Evolutionary conservation across 2,888 invertebrate genomes (phyloP).

Genomic region (Chalcis sispes): DNA sequence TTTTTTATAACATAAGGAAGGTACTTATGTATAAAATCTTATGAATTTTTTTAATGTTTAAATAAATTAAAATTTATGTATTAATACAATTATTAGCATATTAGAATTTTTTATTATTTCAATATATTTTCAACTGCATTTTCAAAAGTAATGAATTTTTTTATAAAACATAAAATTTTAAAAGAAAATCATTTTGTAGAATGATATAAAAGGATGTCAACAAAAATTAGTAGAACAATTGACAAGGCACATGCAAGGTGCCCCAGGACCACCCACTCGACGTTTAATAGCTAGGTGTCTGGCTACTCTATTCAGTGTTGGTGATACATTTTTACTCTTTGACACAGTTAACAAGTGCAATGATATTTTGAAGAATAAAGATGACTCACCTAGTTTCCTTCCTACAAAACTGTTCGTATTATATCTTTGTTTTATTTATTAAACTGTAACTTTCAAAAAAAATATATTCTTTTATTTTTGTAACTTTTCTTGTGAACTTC

Average conservation of each 20-base stretch:
- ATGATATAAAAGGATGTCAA: slow-evolving; percentile 97
- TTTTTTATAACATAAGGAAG: no score
- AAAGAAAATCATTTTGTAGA: slow-evolving; percentile 78
- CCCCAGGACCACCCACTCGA: slow-evolving; percentile 95
- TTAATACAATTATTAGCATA: no score
- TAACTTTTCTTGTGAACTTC: neutral
- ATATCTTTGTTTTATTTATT: slow-evolving; percentile 42
- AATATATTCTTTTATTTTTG: neutral
- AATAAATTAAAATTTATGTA: no score
- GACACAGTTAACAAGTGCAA: slow-evolving; percentile 99
- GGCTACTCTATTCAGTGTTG: slow-evolving; percentile 96
- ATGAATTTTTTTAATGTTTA: no score
- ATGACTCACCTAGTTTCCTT: slow-evolving; percentile 97
- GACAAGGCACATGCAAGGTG: slow-evolving; percentile 91
- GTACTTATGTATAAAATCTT: no score
- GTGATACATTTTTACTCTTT: slow-evolving; percentile 97
- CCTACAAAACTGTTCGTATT: slow-evolving; percentile 91
- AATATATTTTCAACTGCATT: no score
- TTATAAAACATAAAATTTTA: neutral
- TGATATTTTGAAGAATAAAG: slow-evolving; percentile 96
- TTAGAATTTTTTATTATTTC: no score
- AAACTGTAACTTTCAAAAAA: neutral
- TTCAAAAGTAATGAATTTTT: neutral
- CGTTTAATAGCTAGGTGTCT: slow-evolving; percentile 93
- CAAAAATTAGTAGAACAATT: slow-evolving; percentile 96